Evolutionary conservation across 2,888 invertebrate species (phyloP).

Genomic region (Ormyrus nitidulus): DNA sequence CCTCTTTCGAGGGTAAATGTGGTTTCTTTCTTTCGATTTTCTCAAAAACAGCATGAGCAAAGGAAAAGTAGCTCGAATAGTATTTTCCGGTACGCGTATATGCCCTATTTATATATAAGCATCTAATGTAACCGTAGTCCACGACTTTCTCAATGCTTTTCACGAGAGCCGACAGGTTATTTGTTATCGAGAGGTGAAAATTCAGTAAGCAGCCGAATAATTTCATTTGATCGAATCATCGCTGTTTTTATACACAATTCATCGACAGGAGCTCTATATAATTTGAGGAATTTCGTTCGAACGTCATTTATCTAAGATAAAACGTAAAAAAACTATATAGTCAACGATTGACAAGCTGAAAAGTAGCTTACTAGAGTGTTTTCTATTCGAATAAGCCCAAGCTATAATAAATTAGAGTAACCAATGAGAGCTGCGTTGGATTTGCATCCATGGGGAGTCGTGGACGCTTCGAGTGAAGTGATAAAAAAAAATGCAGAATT

Average conservation of each 20-base stretch:
- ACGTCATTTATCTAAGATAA: too few species aligned
- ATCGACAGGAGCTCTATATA: too few species aligned
- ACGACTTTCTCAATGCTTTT: constrained; percentile 41
- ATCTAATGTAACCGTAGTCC: constrained; percentile 27
- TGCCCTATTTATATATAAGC: constrained; percentile 39
- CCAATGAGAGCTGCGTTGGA: neutral
- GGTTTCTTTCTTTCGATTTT: constrained; percentile 11
- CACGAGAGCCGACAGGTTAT: neutral
- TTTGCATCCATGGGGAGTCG: constrained; percentile 28
- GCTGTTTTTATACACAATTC: too few species aligned
- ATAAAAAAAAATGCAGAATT: constrained; percentile 33
- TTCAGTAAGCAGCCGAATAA: too few species aligned
- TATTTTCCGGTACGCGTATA: constrained; percentile 29
- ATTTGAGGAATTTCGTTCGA: too few species aligned
- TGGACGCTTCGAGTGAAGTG: constrained; percentile 37
- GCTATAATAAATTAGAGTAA: neutral
- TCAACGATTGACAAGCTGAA: too few species aligned
- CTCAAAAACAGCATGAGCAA: constrained; percentile 25
- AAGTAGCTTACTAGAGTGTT: neutral
- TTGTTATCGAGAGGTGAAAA: too few species aligned
- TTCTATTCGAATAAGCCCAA: constrained; percentile 20
- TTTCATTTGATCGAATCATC: too few species aligned
- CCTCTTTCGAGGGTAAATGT: neutral
- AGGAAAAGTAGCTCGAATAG: constrained; percentile 9
- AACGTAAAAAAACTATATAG: too few species aligned